A percentile compares a stretch with the other conserved stretches of the same genome.
phyloP scores from a whole-genome alignment of 2,888 invertebrate species.

The Erynnis tages region DNA sequence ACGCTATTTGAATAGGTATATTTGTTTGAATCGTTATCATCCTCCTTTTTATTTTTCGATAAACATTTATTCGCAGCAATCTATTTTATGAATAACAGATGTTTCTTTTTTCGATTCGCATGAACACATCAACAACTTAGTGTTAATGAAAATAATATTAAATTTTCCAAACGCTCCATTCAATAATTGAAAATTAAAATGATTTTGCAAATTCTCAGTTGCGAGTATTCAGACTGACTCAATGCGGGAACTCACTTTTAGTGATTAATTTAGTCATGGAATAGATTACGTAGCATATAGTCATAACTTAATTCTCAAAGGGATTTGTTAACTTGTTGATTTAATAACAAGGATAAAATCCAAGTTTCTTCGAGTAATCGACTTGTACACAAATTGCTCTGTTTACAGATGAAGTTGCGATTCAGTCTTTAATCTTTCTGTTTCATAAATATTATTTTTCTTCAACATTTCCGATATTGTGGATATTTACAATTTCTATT shows the following conservation, averaged over 20 bases:
- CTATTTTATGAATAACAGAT: no score
- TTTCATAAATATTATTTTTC: neutral
- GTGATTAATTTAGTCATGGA: slow-evolving; percentile 12
- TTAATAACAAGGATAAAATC: neutral
- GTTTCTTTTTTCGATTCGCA: neutral
- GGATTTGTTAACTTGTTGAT: slow-evolving; percentile 7
- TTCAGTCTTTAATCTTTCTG: neutral
- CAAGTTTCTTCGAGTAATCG: neutral
- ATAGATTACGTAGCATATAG: slow-evolving; percentile 4
- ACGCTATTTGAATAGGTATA: neutral
- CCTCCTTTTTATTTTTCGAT: neutral
- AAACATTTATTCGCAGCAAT: no score
- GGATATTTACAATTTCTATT: neutral
- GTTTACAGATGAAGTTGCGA: neutral
- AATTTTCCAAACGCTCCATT: neutral
- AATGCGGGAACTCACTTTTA: slow-evolving; percentile 3
- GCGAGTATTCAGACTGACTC: neutral
- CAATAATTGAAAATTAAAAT: neutral
- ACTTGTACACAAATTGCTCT: slow-evolving; percentile 5
- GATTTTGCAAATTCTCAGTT: neutral
- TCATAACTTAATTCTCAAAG: slow-evolving; percentile 2
- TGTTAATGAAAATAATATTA: neutral
- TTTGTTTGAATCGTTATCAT: slow-evolving; percentile 3
- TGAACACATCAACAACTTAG: neutral
- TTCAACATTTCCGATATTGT: neutral